These are phyloP conservation scores for Girardinichthys multiradiatus DNA, from an alignment of 2,113 vertebrate genomes.

Conservation along the genomic window DNA sequence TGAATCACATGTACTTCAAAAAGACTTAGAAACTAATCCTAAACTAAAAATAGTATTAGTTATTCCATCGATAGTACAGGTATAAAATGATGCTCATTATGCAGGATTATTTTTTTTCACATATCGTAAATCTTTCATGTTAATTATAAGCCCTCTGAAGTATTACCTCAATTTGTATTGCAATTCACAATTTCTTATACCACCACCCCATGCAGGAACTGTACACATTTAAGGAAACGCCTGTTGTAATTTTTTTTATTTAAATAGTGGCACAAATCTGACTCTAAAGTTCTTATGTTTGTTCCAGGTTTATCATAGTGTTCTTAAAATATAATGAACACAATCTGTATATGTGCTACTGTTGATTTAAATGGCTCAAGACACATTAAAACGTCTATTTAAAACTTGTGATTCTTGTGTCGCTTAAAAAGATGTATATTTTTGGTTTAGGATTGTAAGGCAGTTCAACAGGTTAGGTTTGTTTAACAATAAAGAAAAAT, in stretches of 20 bases:
- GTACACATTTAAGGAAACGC: background rate
- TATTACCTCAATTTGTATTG: background rate
- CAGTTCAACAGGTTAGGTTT: background rate
- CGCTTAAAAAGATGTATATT: background rate
- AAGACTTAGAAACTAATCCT: slow-evolving; percentile 14
- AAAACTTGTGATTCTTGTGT: slow-evolving; percentile 13
- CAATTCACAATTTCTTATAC: slow-evolving; percentile 5
- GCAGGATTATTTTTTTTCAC: background rate
- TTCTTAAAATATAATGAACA: slow-evolving; percentile 14
- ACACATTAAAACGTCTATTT: slow-evolving; percentile 25
- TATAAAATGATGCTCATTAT: background rate
- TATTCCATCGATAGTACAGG: background rate
- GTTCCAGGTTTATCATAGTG: background rate
- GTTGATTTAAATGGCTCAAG: slow-evolving; percentile 19
- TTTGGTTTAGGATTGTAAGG: background rate
- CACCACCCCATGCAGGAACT: background rate
- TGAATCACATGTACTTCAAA: background rate
- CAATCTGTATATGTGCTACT: slow-evolving; percentile 12
- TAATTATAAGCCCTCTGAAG: slow-evolving; percentile 3
- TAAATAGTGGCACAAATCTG: background rate
- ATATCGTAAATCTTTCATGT: background rate
- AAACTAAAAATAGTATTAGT: background rate
- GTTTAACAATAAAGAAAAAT: background rate
- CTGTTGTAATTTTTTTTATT: background rate
- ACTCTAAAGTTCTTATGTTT: background rate